Conservation (phyloP, 1,140 invertebrate species). For the Eulimnadia texana region DNA sequence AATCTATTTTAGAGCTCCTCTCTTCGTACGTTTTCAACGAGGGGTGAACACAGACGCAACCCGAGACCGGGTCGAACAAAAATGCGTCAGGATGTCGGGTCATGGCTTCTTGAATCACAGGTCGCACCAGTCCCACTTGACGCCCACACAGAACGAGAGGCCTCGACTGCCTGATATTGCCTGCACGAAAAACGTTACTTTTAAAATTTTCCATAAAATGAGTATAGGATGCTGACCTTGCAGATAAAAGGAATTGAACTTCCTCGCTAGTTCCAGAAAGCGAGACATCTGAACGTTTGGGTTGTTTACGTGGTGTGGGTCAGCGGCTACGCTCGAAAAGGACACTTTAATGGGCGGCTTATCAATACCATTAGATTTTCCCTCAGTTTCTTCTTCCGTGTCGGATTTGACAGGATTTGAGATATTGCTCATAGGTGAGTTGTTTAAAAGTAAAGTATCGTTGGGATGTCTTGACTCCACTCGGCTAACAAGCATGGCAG, state of each 20-base stretch:
- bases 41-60: conserved; percentile 17
- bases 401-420: background rate
- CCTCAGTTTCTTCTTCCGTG: background rate
- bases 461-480: background rate
- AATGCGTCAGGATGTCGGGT: conserved; percentile 67
- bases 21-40: conserved; percentile 41
- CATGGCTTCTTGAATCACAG: conserved; percentile 60
- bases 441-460: background rate
- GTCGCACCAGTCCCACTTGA: conserved; percentile 71
- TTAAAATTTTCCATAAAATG: no score
- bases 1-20: conserved; percentile 57
- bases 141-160: conserved; percentile 73
- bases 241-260: conserved; percentile 73
- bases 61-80: conserved; percentile 44
- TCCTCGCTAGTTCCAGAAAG: conserved; percentile 55
- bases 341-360: background rate
- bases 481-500: background rate
- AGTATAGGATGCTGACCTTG: conserved; percentile 41
- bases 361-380: background rate
- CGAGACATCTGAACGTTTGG: conserved; percentile 1
- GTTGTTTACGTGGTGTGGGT: background rate
- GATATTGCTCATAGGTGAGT: background rate
- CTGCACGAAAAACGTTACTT: conserved; percentile 3
- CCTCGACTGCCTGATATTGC: conserved; percentile 42
- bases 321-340: background rate